These are phyloP conservation scores for Nicator chloris DNA, from an alignment of 2,113 vertebrate genomes.

Conservation along the genomic window DNA sequence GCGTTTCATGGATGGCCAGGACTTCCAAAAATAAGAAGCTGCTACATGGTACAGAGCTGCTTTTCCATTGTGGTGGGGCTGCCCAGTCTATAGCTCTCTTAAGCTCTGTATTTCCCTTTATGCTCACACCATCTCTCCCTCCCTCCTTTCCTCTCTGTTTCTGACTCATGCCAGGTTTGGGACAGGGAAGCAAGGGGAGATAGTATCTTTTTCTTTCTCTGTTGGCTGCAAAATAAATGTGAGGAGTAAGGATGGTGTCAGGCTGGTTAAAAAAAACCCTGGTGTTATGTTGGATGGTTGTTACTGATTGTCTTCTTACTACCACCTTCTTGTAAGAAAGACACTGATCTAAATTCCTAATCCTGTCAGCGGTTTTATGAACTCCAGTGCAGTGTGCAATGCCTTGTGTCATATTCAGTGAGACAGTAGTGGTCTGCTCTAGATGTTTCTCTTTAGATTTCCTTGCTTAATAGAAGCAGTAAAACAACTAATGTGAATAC, in stretches of 20 bases:
- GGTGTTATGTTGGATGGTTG: not conserved
- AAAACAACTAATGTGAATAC: not conserved
- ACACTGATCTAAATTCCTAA: not conserved
- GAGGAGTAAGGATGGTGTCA: not conserved
- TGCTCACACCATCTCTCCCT: not conserved
- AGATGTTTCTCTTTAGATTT: not conserved
- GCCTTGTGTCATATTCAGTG: not conserved
- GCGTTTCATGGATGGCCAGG: not conserved
- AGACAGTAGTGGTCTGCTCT: not conserved
- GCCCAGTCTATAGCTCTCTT: not conserved
- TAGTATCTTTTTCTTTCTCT: not conserved
- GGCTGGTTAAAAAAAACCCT: not conserved
- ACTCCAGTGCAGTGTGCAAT: not conserved
- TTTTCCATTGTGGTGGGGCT: not conserved
- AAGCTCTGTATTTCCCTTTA: not conserved
- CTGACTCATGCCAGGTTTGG: fast-evolving
- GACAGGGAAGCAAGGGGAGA: not conserved
- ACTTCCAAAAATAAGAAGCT: not conserved
- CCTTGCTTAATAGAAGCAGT: not conserved
- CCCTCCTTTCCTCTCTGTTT: not conserved
- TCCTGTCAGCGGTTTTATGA: not conserved
- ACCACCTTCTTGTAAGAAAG: not conserved
- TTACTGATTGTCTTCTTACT: not conserved
- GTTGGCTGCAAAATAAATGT: not conserved
- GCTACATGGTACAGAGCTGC: not conserved